These are phyloP conservation scores for Pterocles gutturalis DNA, from an alignment of 2,113 vertebrate species.

Conservation along the genomic window DNA sequence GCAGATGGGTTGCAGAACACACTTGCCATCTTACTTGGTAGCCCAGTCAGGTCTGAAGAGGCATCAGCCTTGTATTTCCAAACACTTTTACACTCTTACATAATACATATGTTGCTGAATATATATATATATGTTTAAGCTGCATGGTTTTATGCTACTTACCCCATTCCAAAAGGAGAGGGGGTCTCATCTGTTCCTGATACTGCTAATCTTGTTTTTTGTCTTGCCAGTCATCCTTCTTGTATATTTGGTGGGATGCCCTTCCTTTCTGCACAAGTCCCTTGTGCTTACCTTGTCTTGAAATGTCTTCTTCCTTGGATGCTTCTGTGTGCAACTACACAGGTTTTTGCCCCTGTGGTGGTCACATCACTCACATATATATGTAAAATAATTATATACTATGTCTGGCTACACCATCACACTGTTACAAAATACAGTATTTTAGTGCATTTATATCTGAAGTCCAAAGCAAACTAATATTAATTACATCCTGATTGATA, in stretches of 20 bases:
- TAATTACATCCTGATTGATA: neutral
- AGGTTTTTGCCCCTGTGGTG: neutral
- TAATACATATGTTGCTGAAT: neutral
- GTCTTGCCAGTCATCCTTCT: neutral
- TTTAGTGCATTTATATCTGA: neutral
- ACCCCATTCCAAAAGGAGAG: neutral
- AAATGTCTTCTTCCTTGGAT: neutral
- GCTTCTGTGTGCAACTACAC: neutral
- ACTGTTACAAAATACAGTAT: neutral
- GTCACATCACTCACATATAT: neutral
- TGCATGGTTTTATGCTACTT: neutral
- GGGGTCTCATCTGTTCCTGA: neutral
- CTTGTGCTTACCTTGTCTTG: neutral
- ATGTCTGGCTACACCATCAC: neutral
- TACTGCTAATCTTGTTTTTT: neutral
- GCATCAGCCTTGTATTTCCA: neutral
- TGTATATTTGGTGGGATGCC: neutral
- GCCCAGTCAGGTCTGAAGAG: neutral
- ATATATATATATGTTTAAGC: neutral
- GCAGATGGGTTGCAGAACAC: neutral
- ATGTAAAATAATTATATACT: neutral
- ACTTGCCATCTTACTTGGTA: neutral
- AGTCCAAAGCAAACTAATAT: neutral
- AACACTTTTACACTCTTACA: neutral
- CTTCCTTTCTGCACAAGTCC: neutral